A percentile compares a stretch with the other conserved stretches of the same genome.
These are phyloP conservation scores for Xiphorhynchus erythropygius DNA, from an alignment of 2,797 vertebrate genomes.

Conservation along the genomic window DNA sequence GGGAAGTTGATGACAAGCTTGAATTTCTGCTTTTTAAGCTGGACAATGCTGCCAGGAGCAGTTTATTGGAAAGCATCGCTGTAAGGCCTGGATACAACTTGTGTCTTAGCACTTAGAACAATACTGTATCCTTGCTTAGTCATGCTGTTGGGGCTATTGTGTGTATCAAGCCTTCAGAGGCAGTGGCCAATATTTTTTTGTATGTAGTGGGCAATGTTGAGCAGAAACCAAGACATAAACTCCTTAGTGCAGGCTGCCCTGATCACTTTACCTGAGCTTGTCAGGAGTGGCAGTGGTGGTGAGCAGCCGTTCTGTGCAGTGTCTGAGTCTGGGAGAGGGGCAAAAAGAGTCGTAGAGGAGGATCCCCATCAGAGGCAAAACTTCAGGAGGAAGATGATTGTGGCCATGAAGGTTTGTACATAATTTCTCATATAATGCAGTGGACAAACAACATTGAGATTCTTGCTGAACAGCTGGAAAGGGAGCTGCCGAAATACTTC, in stretches of 20 bases:
- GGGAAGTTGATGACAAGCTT: not conserved
- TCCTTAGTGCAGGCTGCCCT: not conserved
- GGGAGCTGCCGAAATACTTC: not conserved
- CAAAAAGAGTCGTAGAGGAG: not conserved
- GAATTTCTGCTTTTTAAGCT: not conserved
- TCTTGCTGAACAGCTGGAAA: not conserved
- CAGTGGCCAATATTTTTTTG: rapidly evolving
- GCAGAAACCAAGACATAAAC: not conserved
- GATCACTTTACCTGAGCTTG: not conserved
- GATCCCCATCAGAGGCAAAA: not conserved
- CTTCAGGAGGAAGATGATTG: not conserved
- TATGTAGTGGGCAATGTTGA: not conserved
- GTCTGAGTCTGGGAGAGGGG: not conserved
- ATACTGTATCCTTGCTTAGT: not conserved
- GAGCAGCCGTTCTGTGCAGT: not conserved
- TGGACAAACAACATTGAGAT: not conserved
- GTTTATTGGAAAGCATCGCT: not conserved
- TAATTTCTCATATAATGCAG: not conserved
- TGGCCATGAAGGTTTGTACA: not conserved
- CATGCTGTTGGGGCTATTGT: not conserved
- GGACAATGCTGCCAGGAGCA: not conserved
- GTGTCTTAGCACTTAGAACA: not conserved
- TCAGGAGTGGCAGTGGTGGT: not conserved
- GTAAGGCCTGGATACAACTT: not conserved
- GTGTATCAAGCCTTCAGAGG: not conserved